Evolutionary conservation across 2,888 invertebrate species (phyloP), one percentile per base, ranked within the genome.

Genomic region (Megamerina dolium): DNA sequence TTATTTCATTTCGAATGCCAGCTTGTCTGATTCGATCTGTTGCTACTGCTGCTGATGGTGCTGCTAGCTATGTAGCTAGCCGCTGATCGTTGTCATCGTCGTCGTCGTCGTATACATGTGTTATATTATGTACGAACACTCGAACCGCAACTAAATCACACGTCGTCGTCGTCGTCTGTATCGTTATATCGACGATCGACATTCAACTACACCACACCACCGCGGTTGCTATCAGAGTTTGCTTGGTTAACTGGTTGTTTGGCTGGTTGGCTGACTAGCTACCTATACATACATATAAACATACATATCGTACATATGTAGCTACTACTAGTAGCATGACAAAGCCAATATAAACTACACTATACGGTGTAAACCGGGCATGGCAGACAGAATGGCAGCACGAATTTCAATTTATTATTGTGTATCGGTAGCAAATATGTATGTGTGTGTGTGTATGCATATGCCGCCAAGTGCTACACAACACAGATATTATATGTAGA

Each of bases 11-110:
- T 14, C 27, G 17, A 37, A 18, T 59, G 59, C 61, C 59, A 59
- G 59, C 52, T 59, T 61, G 59, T 59, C 59, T 60, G 59, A 57
- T 51, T 41, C 50, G 60, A 49, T 58, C 59, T 42, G 47, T 48
- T 45, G 52, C 18, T 35, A 18, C 9, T n/a, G n/a, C n/a, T n/a
- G n/a, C n/a, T n/a, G n/a, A n/a, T n/a, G n/a, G n/a, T n/a, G n/a
- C n/a, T n/a, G n/a, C n/a, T n/a, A n/a, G n/a, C n/a, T n/a, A n/a
- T n/a, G n/a, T n/a, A n/a, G n/a, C n/a, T n/a, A n/a, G n/a, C n/a
- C n/a, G n/a, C n/a, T n/a, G n/a, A n/a, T n/a, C n/a, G n/a, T n/a
- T n/a, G n/a, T n/a, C n/a, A n/a, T n/a, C n/a, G n/a, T n/a, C n/a
- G n/a, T n/a, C n/a, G n/a, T n/a, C n/a, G n/a, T n/a, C n/a, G n/a